phyloP scores from a whole-genome alignment of 2,113 vertebrate genomes.

The Rhabdomys dilectus region DNA sequence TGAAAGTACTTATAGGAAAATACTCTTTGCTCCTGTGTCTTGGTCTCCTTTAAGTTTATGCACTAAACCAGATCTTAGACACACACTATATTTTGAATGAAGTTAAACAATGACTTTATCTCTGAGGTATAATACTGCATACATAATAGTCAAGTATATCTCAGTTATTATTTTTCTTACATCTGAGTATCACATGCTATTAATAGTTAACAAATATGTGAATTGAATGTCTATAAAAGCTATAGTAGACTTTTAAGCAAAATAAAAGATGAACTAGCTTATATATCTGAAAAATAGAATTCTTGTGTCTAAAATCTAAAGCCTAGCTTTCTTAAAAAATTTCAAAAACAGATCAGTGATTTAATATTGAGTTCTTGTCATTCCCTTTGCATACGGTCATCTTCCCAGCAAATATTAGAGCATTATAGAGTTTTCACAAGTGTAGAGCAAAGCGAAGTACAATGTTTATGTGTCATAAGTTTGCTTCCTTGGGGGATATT shows the following conservation, averaged over 20 bases:
- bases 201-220: constrained; percentile 17
- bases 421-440: neutral
- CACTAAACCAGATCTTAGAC: neutral
- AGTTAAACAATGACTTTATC: neutral
- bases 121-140: neutral
- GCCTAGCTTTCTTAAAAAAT: constrained; percentile 18
- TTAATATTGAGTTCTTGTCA: constrained; percentile 21
- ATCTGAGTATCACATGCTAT: neutral
- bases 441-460: neutral
- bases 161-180: neutral
- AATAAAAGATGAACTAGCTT: constrained; percentile 32
- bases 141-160: neutral
- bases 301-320: constrained; percentile 36
- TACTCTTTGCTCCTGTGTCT: neutral
- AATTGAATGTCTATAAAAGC: neutral
- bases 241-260: neutral
- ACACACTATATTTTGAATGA: neutral
- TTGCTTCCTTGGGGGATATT: neutral
- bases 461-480: neutral
- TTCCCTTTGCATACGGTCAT: constrained; percentile 21
- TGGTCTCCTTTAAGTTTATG: constrained; percentile 22
- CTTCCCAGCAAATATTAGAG: constrained; percentile 3
- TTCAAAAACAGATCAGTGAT: neutral
- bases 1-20: neutral
- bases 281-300: neutral